Conservation (phyloP, 2,113 vertebrate species). For the Ammodytes dubius region DNA sequence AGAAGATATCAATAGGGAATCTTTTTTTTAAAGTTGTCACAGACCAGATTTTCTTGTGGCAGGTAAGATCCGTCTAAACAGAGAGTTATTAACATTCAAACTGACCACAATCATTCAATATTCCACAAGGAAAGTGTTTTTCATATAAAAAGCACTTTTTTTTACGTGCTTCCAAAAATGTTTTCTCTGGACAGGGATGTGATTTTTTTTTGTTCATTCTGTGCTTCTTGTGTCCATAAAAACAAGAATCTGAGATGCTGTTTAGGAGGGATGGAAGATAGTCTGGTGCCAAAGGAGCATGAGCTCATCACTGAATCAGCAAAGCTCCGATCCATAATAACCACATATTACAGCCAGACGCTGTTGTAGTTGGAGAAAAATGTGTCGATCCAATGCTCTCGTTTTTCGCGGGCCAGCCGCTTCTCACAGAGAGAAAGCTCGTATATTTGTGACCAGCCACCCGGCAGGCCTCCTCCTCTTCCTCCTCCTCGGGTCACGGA, state of each 20-base stretch:
- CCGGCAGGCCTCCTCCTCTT: slow-evolving; percentile 4
- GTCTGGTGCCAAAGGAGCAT: slow-evolving; percentile 64
- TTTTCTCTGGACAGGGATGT: slow-evolving; percentile 60
- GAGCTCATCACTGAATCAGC: slow-evolving; percentile 77
- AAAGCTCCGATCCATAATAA: slow-evolving; percentile 66
- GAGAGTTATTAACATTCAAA: slow-evolving; percentile 12
- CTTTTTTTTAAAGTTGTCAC: neutral
- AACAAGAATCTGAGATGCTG: slow-evolving; percentile 65
- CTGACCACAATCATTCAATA: slow-evolving; percentile 24
- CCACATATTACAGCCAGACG: slow-evolving; percentile 63
- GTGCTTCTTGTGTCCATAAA: slow-evolving; percentile 55
- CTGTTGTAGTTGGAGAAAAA: slow-evolving; percentile 72
- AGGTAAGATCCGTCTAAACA: neutral
- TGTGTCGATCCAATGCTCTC: slow-evolving; percentile 40
- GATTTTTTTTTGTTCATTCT: slow-evolving; percentile 25
- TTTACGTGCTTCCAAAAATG: slow-evolving; percentile 38
- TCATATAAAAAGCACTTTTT: slow-evolving; percentile 22
- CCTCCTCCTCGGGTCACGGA: slow-evolving; percentile 48
- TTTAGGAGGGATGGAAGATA: slow-evolving; percentile 60
- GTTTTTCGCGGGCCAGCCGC: slow-evolving; percentile 40
- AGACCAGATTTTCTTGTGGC: neutral
- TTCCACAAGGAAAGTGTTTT: slow-evolving; percentile 49
- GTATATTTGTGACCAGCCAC: slow-evolving; percentile 47
- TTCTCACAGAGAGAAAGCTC: slow-evolving; percentile 53
- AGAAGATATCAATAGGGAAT: neutral